Evolutionary conservation across 2,113 vertebrate species (phyloP).

Genomic region (Ochotona curzoniae): DNA sequence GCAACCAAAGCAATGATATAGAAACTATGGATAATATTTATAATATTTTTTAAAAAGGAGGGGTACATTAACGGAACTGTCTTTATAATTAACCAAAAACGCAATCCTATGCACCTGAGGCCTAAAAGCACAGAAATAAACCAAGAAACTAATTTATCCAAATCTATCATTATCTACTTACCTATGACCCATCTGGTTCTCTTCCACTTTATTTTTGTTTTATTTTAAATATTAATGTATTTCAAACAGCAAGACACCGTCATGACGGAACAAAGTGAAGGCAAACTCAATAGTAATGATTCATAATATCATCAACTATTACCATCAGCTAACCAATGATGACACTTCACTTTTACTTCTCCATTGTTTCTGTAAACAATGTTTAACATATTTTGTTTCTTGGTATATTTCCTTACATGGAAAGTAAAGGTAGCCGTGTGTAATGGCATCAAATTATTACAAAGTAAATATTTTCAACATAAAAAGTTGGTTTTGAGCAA

Average conservation of each 20-base stretch:
- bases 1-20: not conserved
- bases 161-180: too few relatives aligned
- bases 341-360: not conserved
- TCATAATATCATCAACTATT: too few relatives aligned
- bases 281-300: too few relatives aligned
- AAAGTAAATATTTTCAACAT: not conserved
- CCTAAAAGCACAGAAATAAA: not conserved
- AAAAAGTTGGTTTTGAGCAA: not conserved
- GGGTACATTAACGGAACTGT: not conserved
- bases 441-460: not conserved
- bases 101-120: not conserved
- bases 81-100: not conserved
- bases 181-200: not conserved
- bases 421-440: not conserved
- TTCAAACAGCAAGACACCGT: not conserved
- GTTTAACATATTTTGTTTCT: not conserved
- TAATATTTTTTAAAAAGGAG: not conserved
- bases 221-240: not conserved
- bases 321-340: not conserved
- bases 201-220: not conserved
- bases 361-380: not conserved
- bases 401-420: not conserved
- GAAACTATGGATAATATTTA: not conserved
- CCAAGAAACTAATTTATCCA: not conserved
- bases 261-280: too few relatives aligned